These are phyloP conservation scores for Sisor rabdophorus DNA, from an alignment of 2,113 vertebrate species.

Conservation along the genomic window DNA sequence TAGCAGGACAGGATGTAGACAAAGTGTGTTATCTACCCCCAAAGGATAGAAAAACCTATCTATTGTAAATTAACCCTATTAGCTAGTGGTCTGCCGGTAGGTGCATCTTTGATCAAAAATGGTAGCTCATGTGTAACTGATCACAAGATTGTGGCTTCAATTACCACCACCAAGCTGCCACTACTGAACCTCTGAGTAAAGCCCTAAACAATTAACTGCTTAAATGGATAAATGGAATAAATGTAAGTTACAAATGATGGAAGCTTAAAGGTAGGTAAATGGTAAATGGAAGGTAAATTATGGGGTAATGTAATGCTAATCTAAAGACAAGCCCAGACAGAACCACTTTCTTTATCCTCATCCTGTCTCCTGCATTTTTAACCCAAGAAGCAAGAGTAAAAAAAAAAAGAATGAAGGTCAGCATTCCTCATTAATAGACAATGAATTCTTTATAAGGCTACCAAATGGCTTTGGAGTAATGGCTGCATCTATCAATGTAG, in stretches of 20 bases:
- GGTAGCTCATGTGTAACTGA: not conserved
- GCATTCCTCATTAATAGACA: conserved; percentile 66
- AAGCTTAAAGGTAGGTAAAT: too few species aligned
- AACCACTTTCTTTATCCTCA: conserved; percentile 18
- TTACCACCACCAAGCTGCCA: too few species aligned
- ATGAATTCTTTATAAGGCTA: conserved; percentile 74
- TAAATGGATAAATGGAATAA: too few species aligned
- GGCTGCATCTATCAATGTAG: conserved; percentile 53
- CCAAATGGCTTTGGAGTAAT: conserved; percentile 66
- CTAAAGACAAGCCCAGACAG: not conserved
- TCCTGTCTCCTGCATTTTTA: conserved; percentile 31
- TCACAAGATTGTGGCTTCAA: too few species aligned
- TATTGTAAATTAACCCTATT: conserved; percentile 14
- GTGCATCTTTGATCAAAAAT: not conserved
- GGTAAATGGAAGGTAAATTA: too few species aligned
- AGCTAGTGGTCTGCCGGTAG: not conserved
- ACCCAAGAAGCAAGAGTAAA: conserved; percentile 49
- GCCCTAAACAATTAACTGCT: too few species aligned
- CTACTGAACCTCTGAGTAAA: too few species aligned
- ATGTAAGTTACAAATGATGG: too few species aligned
- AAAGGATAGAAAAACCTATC: conserved; percentile 10
- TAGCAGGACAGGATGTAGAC: conserved; percentile 18
- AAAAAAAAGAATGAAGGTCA: conserved; percentile 64
- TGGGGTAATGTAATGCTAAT: not conserved
- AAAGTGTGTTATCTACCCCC: conserved; percentile 22